Evolutionary conservation across 2,888 invertebrate species (phyloP).

Genomic region (Villa cingulata): DNA sequence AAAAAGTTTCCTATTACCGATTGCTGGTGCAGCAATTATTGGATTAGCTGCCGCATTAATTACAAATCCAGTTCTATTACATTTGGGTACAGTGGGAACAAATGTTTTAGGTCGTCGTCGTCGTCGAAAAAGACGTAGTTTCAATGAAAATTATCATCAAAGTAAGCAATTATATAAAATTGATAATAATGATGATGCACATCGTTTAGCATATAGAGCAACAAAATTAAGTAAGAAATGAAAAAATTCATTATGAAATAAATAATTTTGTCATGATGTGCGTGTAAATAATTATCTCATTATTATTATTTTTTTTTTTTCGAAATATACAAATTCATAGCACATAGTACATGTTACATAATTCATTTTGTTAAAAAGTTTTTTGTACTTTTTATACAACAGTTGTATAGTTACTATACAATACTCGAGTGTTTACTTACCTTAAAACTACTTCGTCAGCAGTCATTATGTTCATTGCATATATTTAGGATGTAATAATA

Average conservation of each 20-base stretch:
- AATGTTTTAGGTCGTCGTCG: slow-evolving; percentile 20
- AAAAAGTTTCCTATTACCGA: slow-evolving; percentile 51
- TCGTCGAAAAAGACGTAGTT: background rate
- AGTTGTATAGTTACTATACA: too few species aligned
- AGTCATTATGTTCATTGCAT: slow-evolving; percentile 3
- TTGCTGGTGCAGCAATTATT: slow-evolving; percentile 66
- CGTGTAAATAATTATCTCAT: background rate
- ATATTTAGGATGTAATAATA: background rate
- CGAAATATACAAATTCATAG: background rate
- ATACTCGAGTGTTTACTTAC: slow-evolving; percentile 1
- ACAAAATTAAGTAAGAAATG: slow-evolving; percentile 2
- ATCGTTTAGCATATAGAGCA: slow-evolving; percentile 3
- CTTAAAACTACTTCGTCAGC: slow-evolving; percentile 5
- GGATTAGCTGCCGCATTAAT: slow-evolving; percentile 69
- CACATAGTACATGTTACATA: too few species aligned
- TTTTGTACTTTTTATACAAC: too few species aligned
- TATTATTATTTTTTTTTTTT: background rate
- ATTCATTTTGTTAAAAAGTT: too few species aligned
- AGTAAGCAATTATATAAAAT: background rate
- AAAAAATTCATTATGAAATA: background rate
- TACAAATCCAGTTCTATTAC: slow-evolving; percentile 62
- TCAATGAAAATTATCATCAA: background rate
- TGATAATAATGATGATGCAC: background rate
- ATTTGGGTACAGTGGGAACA: slow-evolving; percentile 60
- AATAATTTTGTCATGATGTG: too few species aligned